A percentile compares a stretch with the other conserved stretches of the same genome.
These are phyloP conservation scores for Heliothis virescens DNA, from an alignment of 1,140 invertebrate species.

Conservation along the genomic window DNA sequence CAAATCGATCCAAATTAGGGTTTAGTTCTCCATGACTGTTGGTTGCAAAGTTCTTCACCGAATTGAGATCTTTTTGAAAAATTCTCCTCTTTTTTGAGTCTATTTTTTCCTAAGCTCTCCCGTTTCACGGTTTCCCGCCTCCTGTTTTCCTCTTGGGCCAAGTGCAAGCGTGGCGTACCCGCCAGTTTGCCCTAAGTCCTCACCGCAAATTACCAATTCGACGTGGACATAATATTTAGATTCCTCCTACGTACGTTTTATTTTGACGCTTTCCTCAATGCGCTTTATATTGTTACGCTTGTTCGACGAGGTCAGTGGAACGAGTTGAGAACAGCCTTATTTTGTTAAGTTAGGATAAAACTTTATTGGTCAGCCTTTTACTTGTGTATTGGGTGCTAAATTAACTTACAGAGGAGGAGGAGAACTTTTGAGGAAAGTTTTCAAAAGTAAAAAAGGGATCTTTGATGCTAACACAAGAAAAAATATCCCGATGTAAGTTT, in stretches of 20 bases:
- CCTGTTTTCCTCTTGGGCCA: background rate
- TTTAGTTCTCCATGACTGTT: too few species aligned
- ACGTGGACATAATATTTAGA: conserved; percentile 51
- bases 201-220: conserved; percentile 62
- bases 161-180: background rate
- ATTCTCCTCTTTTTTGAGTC: background rate
- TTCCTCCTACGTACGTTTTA: conserved; percentile 47
- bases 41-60: background rate
- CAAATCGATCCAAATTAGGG: too few species aligned
- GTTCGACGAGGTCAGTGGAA: conserved; percentile 13
- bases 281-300: conserved; percentile 7
- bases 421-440: too few species aligned
- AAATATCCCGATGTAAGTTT: too few species aligned
- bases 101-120: background rate
- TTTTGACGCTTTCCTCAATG: conserved; percentile 26
- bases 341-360: background rate
- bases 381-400: too few species aligned
- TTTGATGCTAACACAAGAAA: too few species aligned
- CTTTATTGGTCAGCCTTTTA: too few species aligned
- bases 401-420: too few species aligned
- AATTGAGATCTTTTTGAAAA: background rate
- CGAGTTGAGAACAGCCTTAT: background rate
- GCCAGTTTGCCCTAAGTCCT: conserved; percentile 25
- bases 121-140: background rate
- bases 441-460: too few species aligned